Base-by-base conservation (phyloP, 53 echinoderm and acorn worm species). In the Echinarachnius parma region DNA sequence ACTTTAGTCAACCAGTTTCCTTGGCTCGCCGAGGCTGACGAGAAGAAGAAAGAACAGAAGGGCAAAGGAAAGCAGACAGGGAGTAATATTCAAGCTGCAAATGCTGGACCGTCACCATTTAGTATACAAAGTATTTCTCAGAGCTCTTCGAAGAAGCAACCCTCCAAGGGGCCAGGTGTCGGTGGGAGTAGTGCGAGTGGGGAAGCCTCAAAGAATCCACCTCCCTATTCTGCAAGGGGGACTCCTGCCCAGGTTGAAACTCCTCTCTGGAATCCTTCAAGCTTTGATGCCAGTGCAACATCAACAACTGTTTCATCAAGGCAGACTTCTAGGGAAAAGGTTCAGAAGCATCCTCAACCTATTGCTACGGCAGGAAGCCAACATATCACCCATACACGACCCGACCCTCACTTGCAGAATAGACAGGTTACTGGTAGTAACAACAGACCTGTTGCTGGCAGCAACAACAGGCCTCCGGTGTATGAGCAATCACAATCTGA, bases 111-210 rank as follows among this genome's bases (percentile, higher is more conserved):
- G 19, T 68, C 89, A 24, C 77, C 89, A 31, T 93, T 93, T 53
- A 93, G 89, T 66, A 86, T 93, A 1, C 89, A 93, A 60, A 93
- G 83, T 28, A 89, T 93, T 11, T 79, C 89, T 13, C 93, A 93
- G 77, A 82, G 82, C 55, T 82, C 87, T 25, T 62, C 77, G 31
- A 75, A 75, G 55, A 62, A 53, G 45, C 15, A 16, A 15, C 14
- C 29, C 9, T n/a, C 75, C 31, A 22, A 27, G 14, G 29, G 16
- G 48, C 9, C 74, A 20, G 30, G 35, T 13, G 42, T 22, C 3
- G 29, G 13, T 27, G 0, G 29, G 28, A 20, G 46, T 72, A 48
- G 55, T 28, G 28, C 72, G 66, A 31, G 34, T 37, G 57, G 79
- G 62, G 48, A 63, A 16, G 29, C 53, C 28, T 37, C 56, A 31